Evolutionary conservation across 2,113 vertebrate species (phyloP).

Genomic region (Clupea harengus): DNA sequence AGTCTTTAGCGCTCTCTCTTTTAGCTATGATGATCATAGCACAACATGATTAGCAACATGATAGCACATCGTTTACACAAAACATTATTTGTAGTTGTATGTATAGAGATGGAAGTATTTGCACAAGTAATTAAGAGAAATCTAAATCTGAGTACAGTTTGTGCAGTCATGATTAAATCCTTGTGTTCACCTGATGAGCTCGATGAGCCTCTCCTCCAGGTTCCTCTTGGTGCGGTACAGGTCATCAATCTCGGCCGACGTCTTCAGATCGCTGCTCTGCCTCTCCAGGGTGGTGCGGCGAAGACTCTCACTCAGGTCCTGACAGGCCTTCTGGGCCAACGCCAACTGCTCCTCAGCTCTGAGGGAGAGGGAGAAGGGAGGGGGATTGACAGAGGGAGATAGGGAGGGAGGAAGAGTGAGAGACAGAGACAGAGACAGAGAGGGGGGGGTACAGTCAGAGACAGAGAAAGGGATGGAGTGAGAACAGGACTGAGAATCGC

Average conservation of each 20-base stretch:
- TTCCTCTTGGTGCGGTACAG: slow-evolving; percentile 89
- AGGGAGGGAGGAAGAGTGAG: background rate
- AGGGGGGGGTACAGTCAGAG: background rate
- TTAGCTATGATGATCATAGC: too few relatives aligned
- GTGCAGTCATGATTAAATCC: background rate
- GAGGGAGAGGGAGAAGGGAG: background rate
- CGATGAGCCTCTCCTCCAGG: slow-evolving; percentile 89
- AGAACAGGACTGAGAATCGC: background rate
- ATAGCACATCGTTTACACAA: too few relatives aligned
- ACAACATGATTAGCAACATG: too few relatives aligned
- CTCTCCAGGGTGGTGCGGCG: slow-evolving; percentile 71
- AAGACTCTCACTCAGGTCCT: slow-evolving; percentile 77
- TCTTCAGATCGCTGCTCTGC: slow-evolving; percentile 77
- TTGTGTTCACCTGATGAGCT: slow-evolving; percentile 85
- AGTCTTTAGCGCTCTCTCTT: too few relatives aligned
- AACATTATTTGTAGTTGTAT: too few relatives aligned
- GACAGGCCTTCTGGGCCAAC: slow-evolving; percentile 67
- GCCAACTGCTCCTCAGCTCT: slow-evolving; percentile 78
- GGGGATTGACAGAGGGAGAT: background rate
- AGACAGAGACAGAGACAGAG: background rate
- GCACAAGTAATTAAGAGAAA: too few relatives aligned
- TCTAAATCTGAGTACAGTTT: too few relatives aligned
- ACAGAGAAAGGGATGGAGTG: background rate
- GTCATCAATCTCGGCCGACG: slow-evolving; percentile 86
- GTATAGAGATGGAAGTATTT: too few relatives aligned